A percentile compares a stretch with the other conserved stretches of the same genome.
phyloP scores from a whole-genome alignment of 2,797 vertebrate species.

The Pristis pectinata region DNA sequence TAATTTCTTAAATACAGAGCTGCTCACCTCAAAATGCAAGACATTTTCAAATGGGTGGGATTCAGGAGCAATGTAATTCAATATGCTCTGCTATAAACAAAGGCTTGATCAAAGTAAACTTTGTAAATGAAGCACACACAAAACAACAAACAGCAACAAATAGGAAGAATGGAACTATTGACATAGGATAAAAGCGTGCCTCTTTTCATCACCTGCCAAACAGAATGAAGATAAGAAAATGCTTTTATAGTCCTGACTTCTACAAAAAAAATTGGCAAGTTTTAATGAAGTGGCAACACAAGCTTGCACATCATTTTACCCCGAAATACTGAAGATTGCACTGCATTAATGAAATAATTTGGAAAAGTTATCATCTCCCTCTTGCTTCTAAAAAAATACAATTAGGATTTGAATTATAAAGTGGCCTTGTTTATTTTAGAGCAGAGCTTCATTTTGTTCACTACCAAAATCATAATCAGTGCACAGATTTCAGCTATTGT shows the following conservation, averaged over 20 bases:
- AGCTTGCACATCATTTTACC: neutral
- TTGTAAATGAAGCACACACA: constrained; percentile 69
- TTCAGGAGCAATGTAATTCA: constrained; percentile 29
- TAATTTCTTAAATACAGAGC: neutral
- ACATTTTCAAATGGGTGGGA: too few relatives aligned
- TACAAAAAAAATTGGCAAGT: neutral
- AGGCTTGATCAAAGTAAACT: constrained; percentile 63
- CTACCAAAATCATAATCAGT: neutral
- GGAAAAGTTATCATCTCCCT: neutral
- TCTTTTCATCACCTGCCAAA: constrained; percentile 39
- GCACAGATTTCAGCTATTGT: neutral
- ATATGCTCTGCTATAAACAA: neutral
- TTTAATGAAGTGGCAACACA: neutral
- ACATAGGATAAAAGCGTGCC: constrained; percentile 58
- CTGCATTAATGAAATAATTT: neutral
- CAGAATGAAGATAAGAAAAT: neutral
- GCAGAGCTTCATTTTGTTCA: neutral
- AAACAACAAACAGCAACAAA: constrained; percentile 69
- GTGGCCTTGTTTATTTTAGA: neutral
- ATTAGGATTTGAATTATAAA: neutral
- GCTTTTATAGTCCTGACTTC: neutral
- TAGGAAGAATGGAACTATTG: constrained; percentile 62
- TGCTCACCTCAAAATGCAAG: neutral
- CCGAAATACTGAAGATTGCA: neutral
- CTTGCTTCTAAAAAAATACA: neutral